Evolutionary conservation across 2,888 invertebrate genomes (phyloP).

Genomic region (Periphyllus acericola): DNA sequence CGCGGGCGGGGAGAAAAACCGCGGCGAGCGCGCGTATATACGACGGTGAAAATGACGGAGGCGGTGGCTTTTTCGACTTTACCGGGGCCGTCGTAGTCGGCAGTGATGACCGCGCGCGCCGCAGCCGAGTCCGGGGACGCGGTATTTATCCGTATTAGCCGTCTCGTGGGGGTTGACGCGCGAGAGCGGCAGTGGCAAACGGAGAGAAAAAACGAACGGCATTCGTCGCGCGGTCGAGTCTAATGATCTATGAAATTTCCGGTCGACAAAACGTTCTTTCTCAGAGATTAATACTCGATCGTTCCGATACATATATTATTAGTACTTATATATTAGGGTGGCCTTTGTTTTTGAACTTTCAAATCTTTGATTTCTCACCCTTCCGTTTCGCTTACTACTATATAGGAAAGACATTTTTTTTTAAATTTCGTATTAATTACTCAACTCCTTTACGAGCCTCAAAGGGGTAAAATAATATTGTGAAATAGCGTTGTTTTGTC

Average conservation of each 20-base stretch:
- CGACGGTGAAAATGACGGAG: not conserved
- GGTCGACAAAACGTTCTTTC: not conserved
- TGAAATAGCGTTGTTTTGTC: too few species aligned
- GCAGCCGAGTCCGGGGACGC: too few species aligned
- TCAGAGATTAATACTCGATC: not conserved
- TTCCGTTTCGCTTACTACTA: too few species aligned
- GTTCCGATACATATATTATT: not conserved
- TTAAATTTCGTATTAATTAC: too few species aligned
- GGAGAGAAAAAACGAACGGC: not conserved
- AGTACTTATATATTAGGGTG: too few species aligned
- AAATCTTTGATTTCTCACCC: too few species aligned
- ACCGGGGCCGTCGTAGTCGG: not conserved
- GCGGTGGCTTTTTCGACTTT: constrained; percentile 16
- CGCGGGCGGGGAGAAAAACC: not conserved
- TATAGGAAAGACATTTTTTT: too few species aligned
- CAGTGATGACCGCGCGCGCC: not conserved
- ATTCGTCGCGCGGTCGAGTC: not conserved
- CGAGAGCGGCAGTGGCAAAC: not conserved
- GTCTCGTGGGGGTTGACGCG: not conserved
- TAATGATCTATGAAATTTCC: constrained; percentile 21
- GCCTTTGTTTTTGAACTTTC: too few species aligned
- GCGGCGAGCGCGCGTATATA: too few species aligned
- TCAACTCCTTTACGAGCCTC: too few species aligned
- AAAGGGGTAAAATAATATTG: too few species aligned
- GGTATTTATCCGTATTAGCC: too few species aligned